Percentiles rank a stretch among this genome's conserved stretches.
Conservation (phyloP, 2,113 vertebrate genomes). For the Lepisosteus osseus region DNA sequence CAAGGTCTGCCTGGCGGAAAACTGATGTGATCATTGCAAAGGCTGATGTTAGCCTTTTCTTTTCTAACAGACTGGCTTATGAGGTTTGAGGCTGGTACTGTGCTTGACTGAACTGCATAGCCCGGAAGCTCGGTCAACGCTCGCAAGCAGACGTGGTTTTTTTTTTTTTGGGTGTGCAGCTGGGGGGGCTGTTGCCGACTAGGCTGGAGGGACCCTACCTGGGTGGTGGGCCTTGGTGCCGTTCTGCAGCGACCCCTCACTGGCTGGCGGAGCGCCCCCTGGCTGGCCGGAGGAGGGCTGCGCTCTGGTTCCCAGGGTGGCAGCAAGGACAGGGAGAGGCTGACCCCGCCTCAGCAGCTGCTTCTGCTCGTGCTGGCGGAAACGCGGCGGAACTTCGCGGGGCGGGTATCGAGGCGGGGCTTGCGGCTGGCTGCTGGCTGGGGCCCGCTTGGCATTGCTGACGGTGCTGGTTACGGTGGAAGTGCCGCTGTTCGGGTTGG, state of each 20-base stretch:
- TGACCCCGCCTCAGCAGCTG: constrained; percentile 80
- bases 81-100: too few species aligned
- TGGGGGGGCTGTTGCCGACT: too few species aligned
- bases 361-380: constrained; percentile 82
- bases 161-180: too few species aligned
- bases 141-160: too few species aligned
- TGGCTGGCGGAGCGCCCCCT: constrained; percentile 70
- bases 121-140: too few species aligned
- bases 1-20: too few species aligned
- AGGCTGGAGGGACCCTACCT: constrained; percentile 49
- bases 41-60: too few species aligned
- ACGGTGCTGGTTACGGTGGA: constrained; percentile 75
- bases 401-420: constrained; percentile 77
- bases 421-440: constrained; percentile 73
- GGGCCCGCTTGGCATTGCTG: constrained; percentile 92
- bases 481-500: constrained; percentile 67
- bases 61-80: too few species aligned
- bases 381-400: constrained; percentile 80
- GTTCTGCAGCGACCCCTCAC: constrained; percentile 71
- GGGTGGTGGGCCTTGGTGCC: constrained; percentile 67
- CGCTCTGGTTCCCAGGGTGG: constrained; percentile 81
- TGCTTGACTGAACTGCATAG: too few species aligned
- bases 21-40: too few species aligned
- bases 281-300: constrained; percentile 66
- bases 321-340: constrained; percentile 70